Base-by-base conservation (phyloP, 1,140 invertebrate species). In the Formica exsecta region DNA sequence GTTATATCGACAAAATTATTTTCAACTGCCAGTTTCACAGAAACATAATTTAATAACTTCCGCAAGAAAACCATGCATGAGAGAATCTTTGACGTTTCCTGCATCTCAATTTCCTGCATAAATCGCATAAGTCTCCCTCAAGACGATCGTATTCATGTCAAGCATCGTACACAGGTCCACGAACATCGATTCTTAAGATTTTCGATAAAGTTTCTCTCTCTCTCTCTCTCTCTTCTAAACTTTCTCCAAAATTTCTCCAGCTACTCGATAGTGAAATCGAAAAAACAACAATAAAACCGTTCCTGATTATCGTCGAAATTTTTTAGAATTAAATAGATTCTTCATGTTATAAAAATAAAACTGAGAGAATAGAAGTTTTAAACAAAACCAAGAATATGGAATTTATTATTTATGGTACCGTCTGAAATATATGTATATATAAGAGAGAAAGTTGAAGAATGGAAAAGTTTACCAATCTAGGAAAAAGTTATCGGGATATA, bases 401-500 rank as follows among this genome's bases (percentile, higher is more conserved):
- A 2, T 80, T 38, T 19, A 9, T 54, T 38, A 2, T 80, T 38
- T 19, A 9, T 54, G 25, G 44, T 36, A 66, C 29, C 32, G 76
- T 5, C 32, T 68, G 13, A 36, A 57, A 6, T 48, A 32, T 32
- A 32, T 3, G 32, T 32, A 3, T 3, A 32, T 32, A 32, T 32
- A 32, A 32, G 36, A 64, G n/a, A 64, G 25, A 61, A 62, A 83
- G 41, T 61, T 62, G 11, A 13, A 22, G 41, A 59, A 73, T 61
- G 22, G 36, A 59, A 57, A 70, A 70, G 38, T 73, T 74, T 61
- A 51, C 0, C 13, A 13, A 83, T 36, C 29, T 19, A 22, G 19
- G 36, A 32, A 74, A 80, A 73, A 80, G 77, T 70, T 80, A 57
- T 44, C 68, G 68, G n/a, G 32, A 0, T 73, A 44, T 61, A 83